These are phyloP conservation scores for Seriola rivoliana DNA, from an alignment of 2,113 vertebrate genomes.

Conservation along the genomic window DNA sequence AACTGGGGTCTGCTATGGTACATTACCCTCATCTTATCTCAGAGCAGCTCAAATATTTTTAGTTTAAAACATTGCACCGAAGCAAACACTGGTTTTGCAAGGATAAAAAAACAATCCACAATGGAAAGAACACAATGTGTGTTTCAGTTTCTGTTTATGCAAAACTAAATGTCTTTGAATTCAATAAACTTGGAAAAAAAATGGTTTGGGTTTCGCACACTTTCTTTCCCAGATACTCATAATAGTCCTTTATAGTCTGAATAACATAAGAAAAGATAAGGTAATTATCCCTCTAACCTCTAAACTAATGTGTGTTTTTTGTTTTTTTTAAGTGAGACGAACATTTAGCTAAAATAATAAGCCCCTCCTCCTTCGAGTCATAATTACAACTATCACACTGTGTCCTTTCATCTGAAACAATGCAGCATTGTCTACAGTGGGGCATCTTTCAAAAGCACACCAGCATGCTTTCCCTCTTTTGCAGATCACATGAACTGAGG, in stretches of 20 bases:
- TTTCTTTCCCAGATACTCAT: constrained; percentile 17
- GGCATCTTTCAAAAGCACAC: constrained; percentile 66
- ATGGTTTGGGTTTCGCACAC: constrained; percentile 5
- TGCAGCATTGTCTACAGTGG: constrained; percentile 74
- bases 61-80: constrained; percentile 41
- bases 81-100: constrained; percentile 33
- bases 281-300: constrained; percentile 36
- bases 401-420: constrained; percentile 80
- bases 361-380: constrained; percentile 46
- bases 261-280: constrained; percentile 38
- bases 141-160: constrained; percentile 4
- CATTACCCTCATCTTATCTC: constrained; percentile 67
- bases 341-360: constrained; percentile 64
- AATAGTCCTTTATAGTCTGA: neutral
- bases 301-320: constrained; percentile 4
- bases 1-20: constrained; percentile 43
- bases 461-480: constrained; percentile 51
- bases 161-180: neutral
- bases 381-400: constrained; percentile 75
- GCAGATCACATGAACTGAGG: constrained; percentile 70
- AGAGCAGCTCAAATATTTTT: constrained; percentile 52
- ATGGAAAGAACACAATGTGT: neutral
- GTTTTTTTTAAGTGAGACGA: constrained; percentile 47
- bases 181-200: neutral
- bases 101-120: neutral